Evolutionary conservation across 2,888 invertebrate species (phyloP).

Genomic region (Ephialtes manifestator): DNA sequence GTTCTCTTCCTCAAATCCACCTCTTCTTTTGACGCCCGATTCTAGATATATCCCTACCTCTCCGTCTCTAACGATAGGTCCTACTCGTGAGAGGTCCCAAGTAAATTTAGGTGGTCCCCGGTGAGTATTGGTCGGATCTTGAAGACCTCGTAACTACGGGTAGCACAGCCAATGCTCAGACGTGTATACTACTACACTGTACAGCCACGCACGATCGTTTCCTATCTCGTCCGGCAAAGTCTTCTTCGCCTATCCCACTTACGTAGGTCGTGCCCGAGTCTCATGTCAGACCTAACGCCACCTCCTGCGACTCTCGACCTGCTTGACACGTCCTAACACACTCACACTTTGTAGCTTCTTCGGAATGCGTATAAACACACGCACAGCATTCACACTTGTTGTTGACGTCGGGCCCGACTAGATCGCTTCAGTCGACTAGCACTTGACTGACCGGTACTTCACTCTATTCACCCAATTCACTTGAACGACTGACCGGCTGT

Average conservation of each 20-base stretch:
- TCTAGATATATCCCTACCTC: conserved; percentile 54
- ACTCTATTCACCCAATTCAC: conserved; percentile 40
- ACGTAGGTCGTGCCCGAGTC: conserved; percentile 63
- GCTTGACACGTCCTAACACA: conserved; percentile 39
- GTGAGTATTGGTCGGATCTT: conserved; percentile 26
- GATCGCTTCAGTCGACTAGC: conserved; percentile 8
- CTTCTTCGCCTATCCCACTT: conserved; percentile 71
- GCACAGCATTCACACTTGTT: conserved; percentile 33
- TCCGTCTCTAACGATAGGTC: not conserved
- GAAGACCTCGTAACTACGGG: conserved; percentile 21
- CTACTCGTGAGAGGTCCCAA: conserved; percentile 12
- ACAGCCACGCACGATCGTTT: conserved; percentile 15
- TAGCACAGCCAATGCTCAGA: not conserved
- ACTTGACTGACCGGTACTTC: conserved; percentile 43
- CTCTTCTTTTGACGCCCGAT: conserved; percentile 47
- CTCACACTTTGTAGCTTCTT: conserved; percentile 23
- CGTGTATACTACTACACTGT: conserved; percentile 24
- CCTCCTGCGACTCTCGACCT: conserved; percentile 55
- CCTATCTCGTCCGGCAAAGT: conserved; percentile 54
- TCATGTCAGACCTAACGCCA: conserved; percentile 66
- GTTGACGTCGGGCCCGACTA: not conserved
- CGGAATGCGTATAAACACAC: conserved; percentile 39
- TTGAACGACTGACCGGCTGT: conserved; percentile 34
- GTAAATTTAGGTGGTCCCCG: conserved; percentile 42
- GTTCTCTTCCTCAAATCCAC: conserved; percentile 82